Evolutionary conservation across 2,113 vertebrate genomes (phyloP).

Genomic region (Poeciliopsis occidentalis): DNA sequence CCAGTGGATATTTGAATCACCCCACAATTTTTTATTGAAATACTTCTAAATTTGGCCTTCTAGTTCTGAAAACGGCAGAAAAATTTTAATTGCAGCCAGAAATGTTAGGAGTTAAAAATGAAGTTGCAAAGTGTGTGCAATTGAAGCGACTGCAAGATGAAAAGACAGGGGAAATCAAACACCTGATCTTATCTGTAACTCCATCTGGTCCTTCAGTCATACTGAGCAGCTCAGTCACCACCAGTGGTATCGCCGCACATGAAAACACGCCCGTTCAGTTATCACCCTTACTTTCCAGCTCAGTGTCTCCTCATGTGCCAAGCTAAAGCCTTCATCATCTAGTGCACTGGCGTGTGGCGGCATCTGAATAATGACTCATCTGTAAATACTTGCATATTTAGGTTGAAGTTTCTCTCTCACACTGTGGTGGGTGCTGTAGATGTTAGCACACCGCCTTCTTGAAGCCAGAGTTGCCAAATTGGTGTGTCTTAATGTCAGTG

Average conservation of each 20-base stretch:
- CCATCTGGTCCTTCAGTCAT: conserved; percentile 42
- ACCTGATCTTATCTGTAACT: conserved; percentile 34
- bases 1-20: conserved; percentile 9
- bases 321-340: conserved; percentile 60
- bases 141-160: conserved; percentile 34
- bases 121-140: conserved; percentile 5
- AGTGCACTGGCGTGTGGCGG: conserved; percentile 55
- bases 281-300: conserved; percentile 54
- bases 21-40: conserved; percentile 12
- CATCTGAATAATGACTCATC: conserved; percentile 62
- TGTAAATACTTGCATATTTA: conserved; percentile 59
- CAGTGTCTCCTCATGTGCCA: conserved; percentile 39
- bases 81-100: conserved; percentile 17
- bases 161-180: conserved; percentile 31
- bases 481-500: conserved; percentile 20
- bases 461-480: conserved; percentile 15
- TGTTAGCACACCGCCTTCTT: conserved; percentile 17
- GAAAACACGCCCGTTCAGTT: conserved; percentile 47
- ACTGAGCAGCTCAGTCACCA: conserved; percentile 40
- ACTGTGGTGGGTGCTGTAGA: conserved; percentile 12
- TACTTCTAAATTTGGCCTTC: not conserved
- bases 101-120: conserved; percentile 8
- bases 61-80: conserved; percentile 12
- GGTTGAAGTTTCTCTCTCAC: conserved; percentile 15
- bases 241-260: conserved; percentile 36